Conservation (phyloP, 1,140 invertebrate genomes). For the Gyrodactylus bullatarudis region DNA sequence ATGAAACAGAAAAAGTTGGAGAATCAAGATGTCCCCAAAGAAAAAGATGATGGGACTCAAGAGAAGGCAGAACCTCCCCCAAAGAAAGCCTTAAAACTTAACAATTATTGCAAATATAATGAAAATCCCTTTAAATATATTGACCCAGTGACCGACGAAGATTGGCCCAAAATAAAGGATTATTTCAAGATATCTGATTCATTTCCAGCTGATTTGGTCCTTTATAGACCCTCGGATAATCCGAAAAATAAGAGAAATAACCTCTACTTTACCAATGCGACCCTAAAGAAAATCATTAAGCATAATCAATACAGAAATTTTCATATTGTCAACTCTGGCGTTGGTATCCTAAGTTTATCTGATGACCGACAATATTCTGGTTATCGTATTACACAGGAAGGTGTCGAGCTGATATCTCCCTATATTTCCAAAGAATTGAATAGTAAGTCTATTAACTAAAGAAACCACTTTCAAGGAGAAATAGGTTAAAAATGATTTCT, state of each 20-base stretch:
- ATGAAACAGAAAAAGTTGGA: background rate
- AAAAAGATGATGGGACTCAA: background rate
- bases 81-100: background rate
- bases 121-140: slow-evolving; percentile 2
- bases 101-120: background rate
- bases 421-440: background rate
- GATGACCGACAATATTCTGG: background rate
- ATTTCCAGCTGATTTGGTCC: background rate
- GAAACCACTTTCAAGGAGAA: background rate
- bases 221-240: background rate
- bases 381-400: slow-evolving; percentile 2
- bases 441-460: background rate
- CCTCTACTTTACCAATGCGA: background rate
- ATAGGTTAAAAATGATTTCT: background rate
- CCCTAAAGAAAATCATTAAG: background rate
- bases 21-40: background rate
- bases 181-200: background rate
- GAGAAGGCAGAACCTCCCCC: background rate
- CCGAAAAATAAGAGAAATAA: background rate
- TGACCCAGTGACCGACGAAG: background rate
- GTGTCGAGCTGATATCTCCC: background rate
- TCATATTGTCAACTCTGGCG: slow-evolving; percentile 2
- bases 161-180: background rate
- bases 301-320: background rate
- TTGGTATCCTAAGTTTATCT: background rate